Conservation (phyloP, 2,113 vertebrate species). For the Melanerpes formicivorus region DNA sequence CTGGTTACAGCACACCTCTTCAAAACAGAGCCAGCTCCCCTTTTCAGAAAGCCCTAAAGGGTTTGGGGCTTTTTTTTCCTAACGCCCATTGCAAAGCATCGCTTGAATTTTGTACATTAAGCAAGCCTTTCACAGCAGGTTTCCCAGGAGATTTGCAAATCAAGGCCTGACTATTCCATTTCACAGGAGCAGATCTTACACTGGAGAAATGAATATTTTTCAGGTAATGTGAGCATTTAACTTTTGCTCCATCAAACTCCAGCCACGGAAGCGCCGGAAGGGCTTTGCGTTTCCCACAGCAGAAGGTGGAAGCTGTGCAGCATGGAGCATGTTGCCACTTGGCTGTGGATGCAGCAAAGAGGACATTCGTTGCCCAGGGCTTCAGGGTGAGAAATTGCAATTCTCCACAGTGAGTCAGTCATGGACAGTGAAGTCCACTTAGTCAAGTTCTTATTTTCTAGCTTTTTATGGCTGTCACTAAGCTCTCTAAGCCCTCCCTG, state of each 20-base stretch:
- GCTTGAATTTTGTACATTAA: conserved; percentile 42
- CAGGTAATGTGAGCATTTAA: conserved; percentile 64
- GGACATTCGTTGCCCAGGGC: conserved; percentile 41
- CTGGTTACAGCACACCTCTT: not conserved
- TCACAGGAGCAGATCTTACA: conserved; percentile 26
- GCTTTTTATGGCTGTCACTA: conserved; percentile 56
- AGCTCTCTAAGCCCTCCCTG: conserved; percentile 45
- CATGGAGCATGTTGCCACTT: not conserved
- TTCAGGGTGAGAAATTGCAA: conserved; percentile 49
- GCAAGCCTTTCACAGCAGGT: conserved; percentile 35
- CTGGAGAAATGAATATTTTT: conserved; percentile 40
- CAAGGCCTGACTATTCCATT: conserved; percentile 31
- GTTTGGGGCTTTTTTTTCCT: not conserved
- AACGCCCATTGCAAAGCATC: conserved; percentile 22
- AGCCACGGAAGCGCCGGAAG: conserved; percentile 33
- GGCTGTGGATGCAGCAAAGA: conserved; percentile 2
- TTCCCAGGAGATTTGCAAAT: conserved; percentile 64
- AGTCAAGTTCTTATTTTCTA: conserved; percentile 46
- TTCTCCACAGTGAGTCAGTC: conserved; percentile 49
- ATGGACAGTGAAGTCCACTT: conserved; percentile 57
- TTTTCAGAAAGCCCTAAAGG: conserved; percentile 21
- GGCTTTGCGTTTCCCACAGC: conserved; percentile 26
- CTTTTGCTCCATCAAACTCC: conserved; percentile 53
- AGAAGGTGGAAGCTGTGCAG: not conserved
- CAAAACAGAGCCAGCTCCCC: not conserved